Evolutionary conservation across 1,140 invertebrate species (phyloP).

Genomic region (Eciton burchellii): DNA sequence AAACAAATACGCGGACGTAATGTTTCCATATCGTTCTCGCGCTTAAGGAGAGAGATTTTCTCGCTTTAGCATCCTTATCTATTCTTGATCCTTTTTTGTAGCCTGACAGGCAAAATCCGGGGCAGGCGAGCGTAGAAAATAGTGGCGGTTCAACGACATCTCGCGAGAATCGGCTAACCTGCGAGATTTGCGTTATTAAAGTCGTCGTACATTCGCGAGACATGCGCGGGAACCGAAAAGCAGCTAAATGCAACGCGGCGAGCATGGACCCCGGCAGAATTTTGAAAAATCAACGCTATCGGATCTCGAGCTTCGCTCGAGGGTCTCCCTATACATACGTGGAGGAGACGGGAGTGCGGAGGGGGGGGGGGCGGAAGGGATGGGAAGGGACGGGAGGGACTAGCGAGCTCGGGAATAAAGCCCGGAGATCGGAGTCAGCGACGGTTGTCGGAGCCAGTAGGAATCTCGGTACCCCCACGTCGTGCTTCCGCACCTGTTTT

Average conservation of each 20-base stretch:
- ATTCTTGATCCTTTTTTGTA: constrained; percentile 34
- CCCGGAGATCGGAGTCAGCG: constrained; percentile 63
- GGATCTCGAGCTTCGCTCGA: constrained; percentile 2
- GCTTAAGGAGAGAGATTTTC: background rate
- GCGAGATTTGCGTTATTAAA: constrained; percentile 57
- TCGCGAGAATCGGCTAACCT: constrained; percentile 28
- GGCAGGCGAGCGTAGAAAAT: constrained; percentile 43
- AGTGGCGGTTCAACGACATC: constrained; percentile 52
- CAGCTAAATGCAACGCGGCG: constrained; percentile 56
- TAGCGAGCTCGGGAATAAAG: constrained; percentile 72
- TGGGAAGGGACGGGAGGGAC: constrained; percentile 53
- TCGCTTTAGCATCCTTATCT: constrained; percentile 17
- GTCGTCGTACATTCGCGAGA: constrained; percentile 33
- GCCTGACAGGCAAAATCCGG: constrained; percentile 15
- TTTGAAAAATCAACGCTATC: constrained; percentile 66
- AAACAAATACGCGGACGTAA: constrained; percentile 11
- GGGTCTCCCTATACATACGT: no score
- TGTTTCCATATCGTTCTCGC: background rate
- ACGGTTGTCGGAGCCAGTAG: constrained; percentile 71
- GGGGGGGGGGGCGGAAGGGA: constrained; percentile 27
- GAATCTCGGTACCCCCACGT: constrained; percentile 73
- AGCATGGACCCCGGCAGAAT: constrained; percentile 61
- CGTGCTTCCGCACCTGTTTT: constrained; percentile 73
- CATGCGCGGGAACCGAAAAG: constrained; percentile 27
- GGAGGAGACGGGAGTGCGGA: no score